Evolutionary conservation across 2,797 vertebrate species (phyloP).

Genomic region (Margarornis squamiger): DNA sequence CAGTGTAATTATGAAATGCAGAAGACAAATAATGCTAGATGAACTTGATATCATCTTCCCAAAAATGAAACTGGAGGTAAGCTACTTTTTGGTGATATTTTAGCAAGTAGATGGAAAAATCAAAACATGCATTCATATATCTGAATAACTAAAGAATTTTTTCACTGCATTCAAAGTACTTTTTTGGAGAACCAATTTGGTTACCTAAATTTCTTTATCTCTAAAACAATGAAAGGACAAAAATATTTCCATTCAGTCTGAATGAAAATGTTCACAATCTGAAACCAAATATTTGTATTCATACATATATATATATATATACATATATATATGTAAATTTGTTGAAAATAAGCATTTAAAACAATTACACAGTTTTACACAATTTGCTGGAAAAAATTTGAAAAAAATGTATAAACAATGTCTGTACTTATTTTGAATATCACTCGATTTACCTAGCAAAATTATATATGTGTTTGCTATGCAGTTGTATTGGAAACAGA

Average conservation of each 20-base stretch:
- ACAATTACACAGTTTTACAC: not conserved
- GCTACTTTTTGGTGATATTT: not conserved
- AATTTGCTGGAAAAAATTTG: not conserved
- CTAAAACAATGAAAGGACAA: not conserved
- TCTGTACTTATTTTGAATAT: not conserved
- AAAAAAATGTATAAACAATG: not conserved
- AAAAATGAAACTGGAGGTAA: not conserved
- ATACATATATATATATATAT: too few relatives aligned
- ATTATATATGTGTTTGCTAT: not conserved
- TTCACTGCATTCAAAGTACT: not conserved
- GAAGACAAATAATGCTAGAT: not conserved
- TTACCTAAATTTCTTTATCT: not conserved
- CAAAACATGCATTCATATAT: not conserved
- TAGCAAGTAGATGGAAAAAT: not conserved
- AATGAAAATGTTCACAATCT: not conserved
- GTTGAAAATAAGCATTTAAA: not conserved
- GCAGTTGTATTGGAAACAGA: not conserved
- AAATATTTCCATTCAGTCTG: not conserved
- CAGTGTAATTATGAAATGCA: not conserved
- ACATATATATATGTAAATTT: not conserved
- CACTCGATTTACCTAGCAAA: not conserved
- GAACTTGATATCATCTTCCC: rapidly evolving
- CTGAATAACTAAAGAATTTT: not conserved
- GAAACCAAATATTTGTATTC: not conserved
- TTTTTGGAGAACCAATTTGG: not conserved